phyloP scores from a whole-genome alignment of 2,888 invertebrate genomes.

The Strigamia transsilvanica region DNA sequence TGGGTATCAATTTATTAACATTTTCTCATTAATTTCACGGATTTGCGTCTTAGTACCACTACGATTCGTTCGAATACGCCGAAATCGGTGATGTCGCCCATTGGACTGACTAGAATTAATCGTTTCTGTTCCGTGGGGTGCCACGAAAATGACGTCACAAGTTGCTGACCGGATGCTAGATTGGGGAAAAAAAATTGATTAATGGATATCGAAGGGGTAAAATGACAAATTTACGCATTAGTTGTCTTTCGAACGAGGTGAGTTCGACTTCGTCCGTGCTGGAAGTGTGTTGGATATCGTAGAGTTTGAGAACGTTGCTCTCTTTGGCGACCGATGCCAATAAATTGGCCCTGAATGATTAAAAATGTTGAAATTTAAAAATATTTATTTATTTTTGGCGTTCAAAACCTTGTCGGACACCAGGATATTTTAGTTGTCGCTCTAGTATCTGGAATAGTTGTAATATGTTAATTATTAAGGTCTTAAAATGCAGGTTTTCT shows the following conservation, averaged over 20 bases:
- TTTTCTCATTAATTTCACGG: too few species aligned
- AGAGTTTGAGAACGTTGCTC: slow-evolving; percentile 77
- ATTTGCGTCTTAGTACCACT: slow-evolving; percentile 63
- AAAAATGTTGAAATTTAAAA: slow-evolving; percentile 37
- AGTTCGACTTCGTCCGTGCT: slow-evolving; percentile 78
- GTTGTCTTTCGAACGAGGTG: slow-evolving; percentile 75
- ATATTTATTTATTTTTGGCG: not conserved
- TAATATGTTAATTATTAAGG: slow-evolving; percentile 71
- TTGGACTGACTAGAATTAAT: slow-evolving; percentile 66
- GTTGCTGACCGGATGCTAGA: slow-evolving; percentile 59
- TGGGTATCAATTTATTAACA: slow-evolving; percentile 56
- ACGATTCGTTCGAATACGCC: slow-evolving; percentile 83
- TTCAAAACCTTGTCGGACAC: slow-evolving; percentile 81
- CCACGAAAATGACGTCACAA: slow-evolving; percentile 83
- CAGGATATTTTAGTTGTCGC: slow-evolving; percentile 80
- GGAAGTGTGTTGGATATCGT: slow-evolving; percentile 81
- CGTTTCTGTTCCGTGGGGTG: slow-evolving; percentile 83
- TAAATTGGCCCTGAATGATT: slow-evolving; percentile 72
- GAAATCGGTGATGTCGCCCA: slow-evolving; percentile 75
- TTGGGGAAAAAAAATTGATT: not conserved
- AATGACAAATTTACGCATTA: slow-evolving; percentile 57
- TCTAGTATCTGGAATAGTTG: slow-evolving; percentile 64
- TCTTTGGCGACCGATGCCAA: slow-evolving; percentile 84
- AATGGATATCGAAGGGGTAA: not conserved
- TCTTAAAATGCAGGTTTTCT: slow-evolving; percentile 46